These are phyloP conservation scores for Strongylocentrotus purpuratus DNA, from an alignment of 35 echinoderm and acorn worm species.

Conservation along the genomic window DNA sequence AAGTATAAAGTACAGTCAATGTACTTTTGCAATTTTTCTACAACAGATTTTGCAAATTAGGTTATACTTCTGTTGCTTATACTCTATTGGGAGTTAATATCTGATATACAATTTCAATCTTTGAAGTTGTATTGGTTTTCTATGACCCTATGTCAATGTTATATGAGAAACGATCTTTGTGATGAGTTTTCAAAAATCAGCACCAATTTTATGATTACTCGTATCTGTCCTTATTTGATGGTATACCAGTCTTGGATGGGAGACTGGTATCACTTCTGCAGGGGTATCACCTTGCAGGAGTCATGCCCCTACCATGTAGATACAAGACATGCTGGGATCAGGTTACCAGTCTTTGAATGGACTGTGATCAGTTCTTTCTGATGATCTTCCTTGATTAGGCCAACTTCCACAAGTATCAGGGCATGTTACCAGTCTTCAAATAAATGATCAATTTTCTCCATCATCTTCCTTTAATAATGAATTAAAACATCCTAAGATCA, in stretches of 20 bases:
- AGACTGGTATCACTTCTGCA: slow-evolving; percentile 21
- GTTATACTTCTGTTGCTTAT: not conserved
- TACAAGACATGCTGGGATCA: not conserved
- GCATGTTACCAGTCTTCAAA: no score
- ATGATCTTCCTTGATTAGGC: no score
- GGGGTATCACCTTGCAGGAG: not conserved
- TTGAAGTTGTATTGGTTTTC: not conserved
- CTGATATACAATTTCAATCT: not conserved
- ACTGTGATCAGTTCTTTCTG: no score
- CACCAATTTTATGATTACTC: not conserved
- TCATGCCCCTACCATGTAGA: not conserved
- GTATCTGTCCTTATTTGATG: not conserved
- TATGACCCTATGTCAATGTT: not conserved
- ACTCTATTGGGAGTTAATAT: not conserved
- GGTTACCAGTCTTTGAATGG: not conserved
- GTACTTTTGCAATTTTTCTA: not conserved
- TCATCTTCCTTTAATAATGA: no score
- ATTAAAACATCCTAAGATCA: no score
- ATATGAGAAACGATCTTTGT: not conserved
- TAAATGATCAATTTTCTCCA: no score
- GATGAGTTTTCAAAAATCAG: not conserved
- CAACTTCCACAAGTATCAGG: no score
- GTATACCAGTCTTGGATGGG: not conserved
- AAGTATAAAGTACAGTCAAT: not conserved
- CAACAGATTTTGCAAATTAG: not conserved